phyloP scores from a whole-genome alignment of 2,113 vertebrate species.

The Amazona vittata region DNA sequence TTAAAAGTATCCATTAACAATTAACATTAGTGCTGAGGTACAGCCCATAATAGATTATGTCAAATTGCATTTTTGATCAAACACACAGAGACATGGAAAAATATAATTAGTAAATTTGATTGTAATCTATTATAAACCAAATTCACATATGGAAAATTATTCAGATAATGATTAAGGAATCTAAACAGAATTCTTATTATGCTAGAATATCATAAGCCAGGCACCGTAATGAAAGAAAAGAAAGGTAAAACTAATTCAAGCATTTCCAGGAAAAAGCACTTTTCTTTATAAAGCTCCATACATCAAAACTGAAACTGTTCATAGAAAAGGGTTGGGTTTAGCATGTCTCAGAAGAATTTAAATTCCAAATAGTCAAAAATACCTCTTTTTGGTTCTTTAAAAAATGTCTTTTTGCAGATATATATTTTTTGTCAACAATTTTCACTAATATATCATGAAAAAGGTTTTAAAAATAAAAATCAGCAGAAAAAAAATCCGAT shows the following conservation, averaged over 20 bases:
- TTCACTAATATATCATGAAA: neutral
- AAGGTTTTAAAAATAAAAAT: neutral
- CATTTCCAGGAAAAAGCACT: neutral
- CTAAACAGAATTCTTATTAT: neutral
- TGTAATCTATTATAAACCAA: neutral
- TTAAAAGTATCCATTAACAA: neutral
- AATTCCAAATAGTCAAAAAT: neutral
- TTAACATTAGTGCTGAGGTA: neutral
- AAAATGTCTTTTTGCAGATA: neutral
- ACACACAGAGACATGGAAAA: neutral
- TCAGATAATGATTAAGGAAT: neutral
- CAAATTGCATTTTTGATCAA: neutral
- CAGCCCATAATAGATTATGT: neutral
- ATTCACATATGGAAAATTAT: neutral
- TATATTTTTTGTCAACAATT: neutral
- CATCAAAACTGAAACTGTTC: constrained; percentile 14
- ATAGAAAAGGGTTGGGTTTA: neutral
- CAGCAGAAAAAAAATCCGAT: neutral
- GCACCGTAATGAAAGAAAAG: neutral
- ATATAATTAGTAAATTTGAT: constrained; percentile 17
- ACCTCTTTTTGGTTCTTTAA: neutral
- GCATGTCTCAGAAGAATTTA: neutral
- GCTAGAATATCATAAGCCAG: neutral
- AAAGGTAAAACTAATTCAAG: constrained; percentile 5
- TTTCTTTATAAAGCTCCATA: neutral